Evolutionary conservation across 2,888 invertebrate genomes (phyloP).

Genomic region (Chelonus formosanus): DNA sequence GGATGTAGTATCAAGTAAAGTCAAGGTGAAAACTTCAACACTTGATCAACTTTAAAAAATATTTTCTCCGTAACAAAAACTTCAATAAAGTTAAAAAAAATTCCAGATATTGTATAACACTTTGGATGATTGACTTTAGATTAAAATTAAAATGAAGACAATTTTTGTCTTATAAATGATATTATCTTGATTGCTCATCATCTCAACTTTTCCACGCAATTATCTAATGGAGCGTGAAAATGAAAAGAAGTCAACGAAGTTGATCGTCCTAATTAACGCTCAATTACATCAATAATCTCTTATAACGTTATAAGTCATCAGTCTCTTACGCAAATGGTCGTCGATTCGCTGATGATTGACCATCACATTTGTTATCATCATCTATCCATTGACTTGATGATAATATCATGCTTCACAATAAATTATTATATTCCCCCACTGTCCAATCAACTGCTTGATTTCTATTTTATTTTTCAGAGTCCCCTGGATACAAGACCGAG

Average conservation of each 20-base stretch:
- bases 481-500: not conserved
- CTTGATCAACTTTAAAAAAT: too few relatives aligned
- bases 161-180: not conserved
- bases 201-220: not conserved
- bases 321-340: conserved; percentile 14
- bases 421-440: not conserved
- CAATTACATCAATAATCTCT: conserved; percentile 11
- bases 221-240: conserved; percentile 16
- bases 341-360: not conserved
- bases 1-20: too few relatives aligned
- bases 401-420: not conserved
- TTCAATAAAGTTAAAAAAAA: too few relatives aligned
- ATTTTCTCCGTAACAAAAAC: too few relatives aligned
- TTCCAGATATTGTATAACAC: too few relatives aligned
- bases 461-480: too few relatives aligned
- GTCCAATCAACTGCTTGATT: not conserved
- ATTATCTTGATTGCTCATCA: not conserved
- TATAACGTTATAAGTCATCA: not conserved
- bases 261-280: conserved; percentile 36
- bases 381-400: too few relatives aligned
- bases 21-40: too few relatives aligned
- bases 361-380: too few relatives aligned
- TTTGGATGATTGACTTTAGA: too few relatives aligned
- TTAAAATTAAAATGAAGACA: too few relatives aligned
- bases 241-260: conserved; percentile 13